Conservation (phyloP, 2,797 vertebrate genomes). For the Propithecus perrieri region DNA sequence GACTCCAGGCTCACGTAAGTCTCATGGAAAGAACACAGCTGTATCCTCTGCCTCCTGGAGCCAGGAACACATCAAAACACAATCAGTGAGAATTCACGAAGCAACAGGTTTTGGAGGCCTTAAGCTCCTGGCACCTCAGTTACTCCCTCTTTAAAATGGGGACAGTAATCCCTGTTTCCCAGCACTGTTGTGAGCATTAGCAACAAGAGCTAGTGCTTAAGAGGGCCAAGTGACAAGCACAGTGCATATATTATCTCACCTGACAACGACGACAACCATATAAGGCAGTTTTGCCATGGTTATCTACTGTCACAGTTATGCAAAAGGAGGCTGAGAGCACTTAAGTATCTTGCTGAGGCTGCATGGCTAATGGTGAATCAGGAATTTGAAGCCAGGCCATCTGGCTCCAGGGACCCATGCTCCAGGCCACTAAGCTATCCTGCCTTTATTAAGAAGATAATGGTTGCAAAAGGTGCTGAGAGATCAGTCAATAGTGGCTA, state of each 20-base stretch:
- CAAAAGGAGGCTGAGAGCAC: background rate
- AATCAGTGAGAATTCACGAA: background rate
- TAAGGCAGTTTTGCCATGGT: background rate
- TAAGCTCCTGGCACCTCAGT: background rate
- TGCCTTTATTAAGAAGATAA: background rate
- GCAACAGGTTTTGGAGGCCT: background rate
- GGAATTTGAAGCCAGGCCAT: background rate
- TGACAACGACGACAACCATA: background rate
- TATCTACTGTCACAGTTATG: background rate
- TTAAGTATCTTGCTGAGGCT: background rate
- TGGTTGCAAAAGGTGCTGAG: background rate
- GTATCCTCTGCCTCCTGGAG: background rate
- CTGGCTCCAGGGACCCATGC: background rate
- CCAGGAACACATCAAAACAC: too few species aligned
- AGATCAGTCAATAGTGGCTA: background rate
- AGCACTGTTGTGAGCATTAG: background rate
- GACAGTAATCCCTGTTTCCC: background rate
- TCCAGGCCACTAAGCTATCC: background rate
- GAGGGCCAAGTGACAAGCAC: background rate
- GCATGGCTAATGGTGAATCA: background rate
- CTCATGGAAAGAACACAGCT: background rate
- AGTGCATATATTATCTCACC: background rate
- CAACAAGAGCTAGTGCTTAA: background rate
- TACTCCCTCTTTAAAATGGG: background rate
- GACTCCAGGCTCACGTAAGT: background rate